Conservation (phyloP, 2,888 invertebrate species). For the Germaria angustata region DNA sequence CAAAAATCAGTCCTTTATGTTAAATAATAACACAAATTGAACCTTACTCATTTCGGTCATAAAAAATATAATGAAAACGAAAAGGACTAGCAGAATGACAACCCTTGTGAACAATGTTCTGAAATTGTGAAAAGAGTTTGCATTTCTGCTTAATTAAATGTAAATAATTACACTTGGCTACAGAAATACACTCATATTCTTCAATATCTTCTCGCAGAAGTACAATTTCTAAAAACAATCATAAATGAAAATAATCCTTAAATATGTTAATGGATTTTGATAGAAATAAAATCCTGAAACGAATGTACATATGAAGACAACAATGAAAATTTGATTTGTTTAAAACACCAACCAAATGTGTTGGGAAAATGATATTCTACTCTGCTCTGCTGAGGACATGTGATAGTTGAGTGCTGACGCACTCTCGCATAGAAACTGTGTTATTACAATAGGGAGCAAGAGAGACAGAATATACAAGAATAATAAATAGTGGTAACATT, state of each 20-base stretch:
- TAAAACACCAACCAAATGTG: neutral
- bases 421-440: neutral
- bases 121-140: slow-evolving; percentile 29
- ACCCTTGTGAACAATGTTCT: neutral
- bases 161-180: slow-evolving; percentile 40
- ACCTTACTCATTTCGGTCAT: neutral
- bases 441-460: neutral
- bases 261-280: neutral
- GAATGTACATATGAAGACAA: too few relatives aligned
- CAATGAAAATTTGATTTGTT: slow-evolving; percentile 4
- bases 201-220: neutral
- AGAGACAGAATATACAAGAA: neutral
- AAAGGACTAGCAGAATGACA: neutral
- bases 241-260: neutral
- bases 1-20: neutral
- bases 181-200: neutral
- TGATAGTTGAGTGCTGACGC: neutral
- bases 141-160: slow-evolving; percentile 56
- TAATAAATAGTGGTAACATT: slow-evolving; percentile 30
- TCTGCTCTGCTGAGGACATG: neutral
- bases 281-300: slow-evolving; percentile 1
- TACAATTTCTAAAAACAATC: too few relatives aligned
- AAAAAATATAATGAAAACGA: neutral
- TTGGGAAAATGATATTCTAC: slow-evolving; percentile 4
- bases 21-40: slow-evolving; percentile 6